Evolutionary conservation across 2,797 vertebrate species (phyloP).

Genomic region (Cetoscarus ocellatus): DNA sequence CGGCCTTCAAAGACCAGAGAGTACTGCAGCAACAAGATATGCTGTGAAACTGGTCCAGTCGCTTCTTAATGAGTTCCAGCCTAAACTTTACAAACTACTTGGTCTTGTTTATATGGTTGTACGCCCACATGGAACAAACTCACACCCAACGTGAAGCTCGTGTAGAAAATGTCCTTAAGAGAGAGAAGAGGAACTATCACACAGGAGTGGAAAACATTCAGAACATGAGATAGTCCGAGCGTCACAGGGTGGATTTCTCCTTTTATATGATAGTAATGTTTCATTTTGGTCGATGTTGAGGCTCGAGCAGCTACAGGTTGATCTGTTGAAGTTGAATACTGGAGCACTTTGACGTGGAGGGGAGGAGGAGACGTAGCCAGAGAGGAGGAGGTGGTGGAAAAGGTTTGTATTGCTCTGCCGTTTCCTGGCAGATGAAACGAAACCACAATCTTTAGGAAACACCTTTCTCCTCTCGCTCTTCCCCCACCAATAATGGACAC

Average conservation of each 20-base stretch:
- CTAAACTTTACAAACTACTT: slow-evolving; percentile 24
- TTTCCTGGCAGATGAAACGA: slow-evolving; percentile 59
- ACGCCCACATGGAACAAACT: slow-evolving; percentile 37
- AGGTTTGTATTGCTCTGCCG: slow-evolving; percentile 45
- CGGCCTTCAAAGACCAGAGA: slow-evolving; percentile 7
- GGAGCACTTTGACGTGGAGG: slow-evolving; percentile 78
- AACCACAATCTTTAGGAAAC: slow-evolving; percentile 61
- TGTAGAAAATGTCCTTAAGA: slow-evolving; percentile 16
- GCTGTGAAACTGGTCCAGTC: slow-evolving; percentile 38
- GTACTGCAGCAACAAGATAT: slow-evolving; percentile 20
- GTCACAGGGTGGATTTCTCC: slow-evolving; percentile 50
- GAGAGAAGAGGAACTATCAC: background rate
- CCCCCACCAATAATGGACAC: slow-evolving; percentile 69
- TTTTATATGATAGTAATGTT: slow-evolving; percentile 28
- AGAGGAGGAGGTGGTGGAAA: slow-evolving; percentile 59
- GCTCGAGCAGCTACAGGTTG: slow-evolving; percentile 44
- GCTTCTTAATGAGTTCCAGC: slow-evolving; percentile 34
- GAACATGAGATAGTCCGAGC: background rate
- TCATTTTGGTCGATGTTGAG: slow-evolving; percentile 38
- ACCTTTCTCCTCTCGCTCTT: slow-evolving; percentile 57
- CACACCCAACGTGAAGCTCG: slow-evolving; percentile 32
- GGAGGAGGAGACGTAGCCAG: slow-evolving; percentile 71
- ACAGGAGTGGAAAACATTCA: background rate
- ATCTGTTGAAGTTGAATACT: slow-evolving; percentile 76
- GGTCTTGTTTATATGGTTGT: slow-evolving; percentile 7